Evolutionary conservation across 2,113 vertebrate genomes (phyloP), one percentile per base, ranked within the genome.

Genomic region (Dipodomys stephensi): DNA sequence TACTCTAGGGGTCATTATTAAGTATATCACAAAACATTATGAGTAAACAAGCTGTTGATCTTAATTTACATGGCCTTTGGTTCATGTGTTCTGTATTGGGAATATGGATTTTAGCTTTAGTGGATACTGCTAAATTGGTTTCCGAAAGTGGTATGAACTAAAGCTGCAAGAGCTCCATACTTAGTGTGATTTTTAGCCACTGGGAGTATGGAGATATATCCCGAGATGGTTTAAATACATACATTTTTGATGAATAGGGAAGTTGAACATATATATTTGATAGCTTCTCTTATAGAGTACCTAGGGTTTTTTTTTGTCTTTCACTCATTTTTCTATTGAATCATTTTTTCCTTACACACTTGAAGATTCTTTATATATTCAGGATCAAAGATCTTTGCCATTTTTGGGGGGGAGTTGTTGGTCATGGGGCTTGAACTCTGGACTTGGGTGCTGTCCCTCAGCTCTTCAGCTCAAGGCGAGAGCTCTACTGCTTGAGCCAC

Each of bases 291-390:
- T 72, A 9, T 79, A 15, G 92, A 76, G 2, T n/a, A 65, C 16
- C 7, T 72, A 53, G 60, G 39, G 4, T 5, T 39, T 39, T 28
- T 69, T 32, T 74, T 7, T 28, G 7, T 30, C 39, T 87, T 90
- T 88, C 68, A 68, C 3, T 32, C 32, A 27, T 32, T 69, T 94
- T 91, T 85, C 57, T 57, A 68, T 64, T 69, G 57, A 4, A 15
- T 32, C 87, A 32, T 83, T 62, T 85, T 95, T 95, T 83, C 22
- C 46, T 90, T 76, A 83, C n/a, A 74, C 72, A 64, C 89, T 83
- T 78, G 74, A 74, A 30, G 49, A 23, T n/a, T 87, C 85, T 83
- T 35, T 85, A 74, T 69, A 57, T 67, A 83, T 78, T 91, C 28
- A 85, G 60, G 9, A 90, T 78, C 35, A 0, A 67, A 35, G 22